Conservation (phyloP, 2,797 vertebrate species). For the Xenentodon cancila region DNA sequence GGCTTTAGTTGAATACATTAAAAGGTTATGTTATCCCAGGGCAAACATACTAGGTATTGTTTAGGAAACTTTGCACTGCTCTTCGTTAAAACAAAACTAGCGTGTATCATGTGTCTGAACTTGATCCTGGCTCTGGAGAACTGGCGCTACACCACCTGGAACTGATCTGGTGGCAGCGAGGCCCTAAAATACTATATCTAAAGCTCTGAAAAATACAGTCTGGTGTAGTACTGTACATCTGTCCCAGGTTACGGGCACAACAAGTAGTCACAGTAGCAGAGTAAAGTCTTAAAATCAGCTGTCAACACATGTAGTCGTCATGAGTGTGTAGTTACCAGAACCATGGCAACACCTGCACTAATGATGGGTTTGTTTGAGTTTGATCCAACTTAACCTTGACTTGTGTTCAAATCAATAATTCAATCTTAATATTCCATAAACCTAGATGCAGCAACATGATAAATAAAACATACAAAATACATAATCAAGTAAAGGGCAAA, state of each 20-base stretch:
- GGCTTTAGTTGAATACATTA: background rate
- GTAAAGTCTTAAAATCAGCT: background rate
- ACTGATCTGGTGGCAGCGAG: background rate
- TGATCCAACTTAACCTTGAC: too few species aligned
- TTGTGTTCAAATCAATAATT: too few species aligned
- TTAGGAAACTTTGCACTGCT: constrained; percentile 2
- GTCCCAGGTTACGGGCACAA: background rate
- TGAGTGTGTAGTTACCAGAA: background rate
- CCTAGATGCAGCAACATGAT: too few species aligned
- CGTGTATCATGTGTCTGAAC: constrained; percentile 6
- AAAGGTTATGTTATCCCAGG: background rate
- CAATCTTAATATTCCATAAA: too few species aligned
- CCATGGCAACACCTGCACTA: too few species aligned
- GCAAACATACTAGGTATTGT: background rate
- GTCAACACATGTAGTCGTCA: background rate
- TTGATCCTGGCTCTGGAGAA: constrained; percentile 1
- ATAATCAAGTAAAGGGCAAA: too few species aligned
- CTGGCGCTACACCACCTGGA: background rate
- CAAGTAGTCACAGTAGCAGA: background rate
- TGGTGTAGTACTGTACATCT: background rate
- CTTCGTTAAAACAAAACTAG: constrained; percentile 43
- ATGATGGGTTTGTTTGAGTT: too few species aligned
- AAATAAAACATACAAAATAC: too few species aligned
- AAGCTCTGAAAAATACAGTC: background rate
- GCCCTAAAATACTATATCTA: background rate